Evolutionary conservation across 1,140 invertebrate genomes (phyloP), one percentile per base, ranked within the genome.

Genomic region (Drosophila hydei): DNA sequence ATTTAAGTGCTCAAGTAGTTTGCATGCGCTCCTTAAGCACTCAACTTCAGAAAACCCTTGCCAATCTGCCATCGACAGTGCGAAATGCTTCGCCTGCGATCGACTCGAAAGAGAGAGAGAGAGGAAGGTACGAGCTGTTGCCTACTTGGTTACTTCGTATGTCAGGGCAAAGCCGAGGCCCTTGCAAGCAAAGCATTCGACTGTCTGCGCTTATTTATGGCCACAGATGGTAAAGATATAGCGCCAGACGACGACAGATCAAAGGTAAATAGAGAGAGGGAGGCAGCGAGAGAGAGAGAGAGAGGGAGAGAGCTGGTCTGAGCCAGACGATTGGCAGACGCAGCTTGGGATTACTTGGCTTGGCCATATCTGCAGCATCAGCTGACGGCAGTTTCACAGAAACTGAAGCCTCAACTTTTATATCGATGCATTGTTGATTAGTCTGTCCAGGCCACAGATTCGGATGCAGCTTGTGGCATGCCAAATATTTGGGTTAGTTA

Each of bases 141-240:
- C 58, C 51, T 62, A 73, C 50, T 68, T 68, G 48, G 63, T 65
- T 72, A 67, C 69, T 33, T 72, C 62, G 77, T 72, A 69, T 90
- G 80, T 87, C 80, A 90, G 59, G 30, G 33, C 43, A 19, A 47
- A 52, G 62, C 43, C 47, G 51, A 72, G 68, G 60, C 74, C 72
- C 68, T 79, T 69, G 59, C 47, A 50, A 45, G 55, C 62, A 72
- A 68, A 72, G 74, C 77, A 89, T 81, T 89, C 75, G 85, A 87
- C 87, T 90, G 87, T 85, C 87, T 75, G 48, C 62, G 72, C 72
- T 89, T 87, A 89, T 89, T 89, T 89, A 89, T 89, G 80, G 87
- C 81, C 70, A 50, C 50, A 83, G 87, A 89, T 89, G 75, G 68
- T 83, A 56, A 81, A 90, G 87, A 89, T 89, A 89, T 83, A 83